These are phyloP conservation scores for Aurelia sp. DNA, from an alignment of 30 jellyfish, hydroid and myxozoan species.

Conservation along the genomic window DNA sequence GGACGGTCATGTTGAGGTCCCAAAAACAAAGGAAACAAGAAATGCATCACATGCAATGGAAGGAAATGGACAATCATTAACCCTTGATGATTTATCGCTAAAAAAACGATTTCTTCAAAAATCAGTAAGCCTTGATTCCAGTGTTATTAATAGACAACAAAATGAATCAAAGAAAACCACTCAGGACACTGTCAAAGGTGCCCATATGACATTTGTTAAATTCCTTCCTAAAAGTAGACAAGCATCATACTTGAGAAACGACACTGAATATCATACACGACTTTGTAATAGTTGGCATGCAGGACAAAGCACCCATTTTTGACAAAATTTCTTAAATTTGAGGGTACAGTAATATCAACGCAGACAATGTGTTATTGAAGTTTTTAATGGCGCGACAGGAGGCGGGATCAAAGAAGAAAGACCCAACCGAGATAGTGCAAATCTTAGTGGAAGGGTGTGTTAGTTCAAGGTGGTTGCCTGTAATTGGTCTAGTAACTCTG, in stretches of 20 bases:
- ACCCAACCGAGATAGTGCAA: no score
- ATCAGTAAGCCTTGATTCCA: constrained; percentile 13
- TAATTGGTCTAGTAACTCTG: no score
- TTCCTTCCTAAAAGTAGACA: constrained; percentile 60
- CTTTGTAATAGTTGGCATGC: constrained; percentile 58
- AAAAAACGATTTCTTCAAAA: background rate
- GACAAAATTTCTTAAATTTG: no score
- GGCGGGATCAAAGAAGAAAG: no score
- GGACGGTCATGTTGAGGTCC: constrained; percentile 47
- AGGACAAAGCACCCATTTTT: background rate
- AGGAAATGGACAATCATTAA: background rate
- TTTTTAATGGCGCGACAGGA: no score
- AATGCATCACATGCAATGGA: background rate
- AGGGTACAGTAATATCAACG: no score
- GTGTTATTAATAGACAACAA: no score
- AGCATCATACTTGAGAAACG: constrained; percentile 44
- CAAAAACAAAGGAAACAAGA: background rate
- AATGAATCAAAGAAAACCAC: no score
- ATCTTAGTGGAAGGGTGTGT: no score
- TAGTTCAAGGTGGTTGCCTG: no score
- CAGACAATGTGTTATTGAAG: no score
- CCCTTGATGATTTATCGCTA: constrained; percentile 7
- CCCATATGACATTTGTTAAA: constrained; percentile 56
- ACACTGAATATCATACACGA: background rate
- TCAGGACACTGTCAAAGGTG: constrained; percentile 14